Evolutionary conservation across 2,797 vertebrate species (phyloP).

Genomic region (Nyctibius grandis): DNA sequence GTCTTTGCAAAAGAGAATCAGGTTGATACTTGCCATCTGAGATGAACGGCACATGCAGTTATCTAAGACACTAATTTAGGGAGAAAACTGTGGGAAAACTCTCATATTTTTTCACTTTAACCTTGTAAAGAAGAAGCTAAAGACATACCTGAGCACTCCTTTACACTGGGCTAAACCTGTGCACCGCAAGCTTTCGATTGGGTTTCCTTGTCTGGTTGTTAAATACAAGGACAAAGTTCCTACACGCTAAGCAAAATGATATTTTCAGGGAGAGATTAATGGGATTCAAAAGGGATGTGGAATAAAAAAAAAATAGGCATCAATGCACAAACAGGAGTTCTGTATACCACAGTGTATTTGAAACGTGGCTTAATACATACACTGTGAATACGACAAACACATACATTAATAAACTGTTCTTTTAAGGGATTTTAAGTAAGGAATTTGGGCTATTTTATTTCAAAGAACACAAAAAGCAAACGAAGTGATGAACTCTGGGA

Average conservation of each 20-base stretch:
- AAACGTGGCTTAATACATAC: not conserved
- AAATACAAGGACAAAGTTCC: not conserved
- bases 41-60: not conserved
- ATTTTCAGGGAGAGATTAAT: not conserved
- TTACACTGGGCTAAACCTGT: not conserved
- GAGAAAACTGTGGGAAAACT: not conserved
- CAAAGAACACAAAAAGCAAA: not conserved
- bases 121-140: not conserved
- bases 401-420: not conserved
- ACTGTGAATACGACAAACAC: not conserved
- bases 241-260: not conserved
- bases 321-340: not conserved
- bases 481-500: conserved; percentile 19
- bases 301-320: not conserved
- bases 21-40: not conserved
- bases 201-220: not conserved
- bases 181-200: not conserved
- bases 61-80: not conserved
- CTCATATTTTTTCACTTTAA: rapidly evolving
- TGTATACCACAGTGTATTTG: not conserved
- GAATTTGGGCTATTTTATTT: conserved; percentile 4
- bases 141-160: not conserved
- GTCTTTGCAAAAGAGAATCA: not conserved
- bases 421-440: not conserved
- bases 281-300: not conserved